Evolutionary conservation across 2,888 invertebrate species (phyloP).

Genomic region (Halocaridina rubra): DNA sequence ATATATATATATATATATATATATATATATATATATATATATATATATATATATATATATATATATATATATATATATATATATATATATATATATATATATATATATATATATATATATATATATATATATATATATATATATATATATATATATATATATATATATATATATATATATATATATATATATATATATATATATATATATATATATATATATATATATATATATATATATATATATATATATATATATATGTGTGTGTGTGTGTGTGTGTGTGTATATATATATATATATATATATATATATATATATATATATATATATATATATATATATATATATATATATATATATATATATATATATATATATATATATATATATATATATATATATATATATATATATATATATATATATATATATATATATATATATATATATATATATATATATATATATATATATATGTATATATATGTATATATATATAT

Average conservation of each 20-base stretch:
- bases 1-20: conserved; percentile 16
- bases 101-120: too few relatives aligned
- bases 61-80: conserved; percentile 28
- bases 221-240: neutral
- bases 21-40: conserved; percentile 3
- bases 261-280: neutral
- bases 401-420: too few relatives aligned
- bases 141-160: neutral
- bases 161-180: neutral
- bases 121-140: neutral
- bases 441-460: too few relatives aligned
- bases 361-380: too few relatives aligned
- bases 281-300: too few relatives aligned
- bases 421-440: too few relatives aligned
- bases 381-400: too few relatives aligned
- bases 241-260: neutral
- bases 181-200: neutral
- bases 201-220: neutral
- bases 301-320: too few relatives aligned
- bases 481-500: too few relatives aligned
- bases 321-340: too few relatives aligned
- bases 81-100: neutral
- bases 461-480: too few relatives aligned
- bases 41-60: conserved; percentile 28
- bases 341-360: too few relatives aligned